Evolutionary conservation across 2,888 invertebrate genomes (phyloP), one percentile per base, ranked within the genome.

Genomic region (Ditula angustiorana): DNA sequence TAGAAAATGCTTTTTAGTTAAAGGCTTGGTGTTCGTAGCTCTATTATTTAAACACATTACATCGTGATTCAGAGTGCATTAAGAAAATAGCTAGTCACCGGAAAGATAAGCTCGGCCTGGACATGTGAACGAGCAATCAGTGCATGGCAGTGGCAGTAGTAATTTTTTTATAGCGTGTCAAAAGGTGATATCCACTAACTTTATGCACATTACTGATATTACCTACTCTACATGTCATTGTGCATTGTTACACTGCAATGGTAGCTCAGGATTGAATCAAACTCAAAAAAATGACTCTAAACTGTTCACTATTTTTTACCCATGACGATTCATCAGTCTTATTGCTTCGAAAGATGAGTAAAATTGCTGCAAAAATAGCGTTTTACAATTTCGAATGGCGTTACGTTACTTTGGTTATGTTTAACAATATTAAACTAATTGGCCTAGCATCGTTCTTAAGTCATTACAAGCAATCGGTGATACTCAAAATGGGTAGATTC

Each of bases 321-420:
- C 58, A 60, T 2, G 67, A 74, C 44, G 69, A 76, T n/a, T 63
- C 70, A 8, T 53, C 65, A 5, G 61, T 74, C 13, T 59, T 71
- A 13, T 37, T 59, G 28, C 35, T 55, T 47, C 59, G 68, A 30
- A 76, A 79, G 11, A 72, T 86, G 21, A 81, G 83, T 4, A 55
- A 67, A 65, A 61, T 81, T n/a, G 83, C 84, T 7, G 83, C 86
- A 10, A 85, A 83, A 66, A 77, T 88, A n/a, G 83, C 83, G 0
- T 78, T 69, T 57, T 72, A 82, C 44, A 87, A 87, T 71, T 88
- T 85, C 58, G 78, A 86, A 69, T 86, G 85, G 86, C 81, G 85
- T 3, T 86, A 78, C 33, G 64, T 82, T 2, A 82, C 84, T 2
- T 62, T 87, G 0, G 72, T 86, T 3, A 71, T 87, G 58, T 83